A percentile compares a stretch with the other conserved stretches of the same genome.
Evolutionary conservation across 1,140 invertebrate species (phyloP).

Genomic region (Brevipalpus yothersi): DNA sequence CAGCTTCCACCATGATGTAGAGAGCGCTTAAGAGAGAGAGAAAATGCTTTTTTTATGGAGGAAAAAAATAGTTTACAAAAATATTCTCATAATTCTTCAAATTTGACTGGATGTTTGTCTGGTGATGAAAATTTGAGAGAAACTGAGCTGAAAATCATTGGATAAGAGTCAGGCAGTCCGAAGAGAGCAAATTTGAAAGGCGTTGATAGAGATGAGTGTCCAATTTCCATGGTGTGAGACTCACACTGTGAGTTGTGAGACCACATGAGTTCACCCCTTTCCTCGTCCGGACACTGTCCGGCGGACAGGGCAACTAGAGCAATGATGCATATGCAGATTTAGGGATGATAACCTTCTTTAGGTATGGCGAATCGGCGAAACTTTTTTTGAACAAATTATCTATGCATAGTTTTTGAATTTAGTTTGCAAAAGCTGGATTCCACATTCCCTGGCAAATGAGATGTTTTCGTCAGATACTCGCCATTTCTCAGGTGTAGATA

Average conservation of each 20-base stretch:
- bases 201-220: too few relatives aligned
- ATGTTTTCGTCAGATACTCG: conserved; percentile 65
- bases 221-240: neutral
- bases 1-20: too few relatives aligned
- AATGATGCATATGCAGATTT: neutral
- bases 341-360: neutral
- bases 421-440: neutral
- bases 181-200: too few relatives aligned
- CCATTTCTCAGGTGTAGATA: conserved; percentile 66
- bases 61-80: too few relatives aligned
- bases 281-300: neutral
- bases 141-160: too few relatives aligned
- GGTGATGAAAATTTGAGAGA: too few relatives aligned
- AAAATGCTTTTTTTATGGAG: too few relatives aligned
- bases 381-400: neutral
- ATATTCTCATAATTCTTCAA: too few relatives aligned
- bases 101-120: too few relatives aligned
- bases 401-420: too few relatives aligned
- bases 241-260: neutral
- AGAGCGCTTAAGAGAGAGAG: too few relatives aligned
- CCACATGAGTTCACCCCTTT: neutral
- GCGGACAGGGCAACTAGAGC: neutral
- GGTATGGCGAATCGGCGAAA: neutral
- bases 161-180: too few relatives aligned
- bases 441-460: conserved; percentile 42